Conservation (phyloP, 2,888 invertebrate species). For the Drosophila eohydei region DNA sequence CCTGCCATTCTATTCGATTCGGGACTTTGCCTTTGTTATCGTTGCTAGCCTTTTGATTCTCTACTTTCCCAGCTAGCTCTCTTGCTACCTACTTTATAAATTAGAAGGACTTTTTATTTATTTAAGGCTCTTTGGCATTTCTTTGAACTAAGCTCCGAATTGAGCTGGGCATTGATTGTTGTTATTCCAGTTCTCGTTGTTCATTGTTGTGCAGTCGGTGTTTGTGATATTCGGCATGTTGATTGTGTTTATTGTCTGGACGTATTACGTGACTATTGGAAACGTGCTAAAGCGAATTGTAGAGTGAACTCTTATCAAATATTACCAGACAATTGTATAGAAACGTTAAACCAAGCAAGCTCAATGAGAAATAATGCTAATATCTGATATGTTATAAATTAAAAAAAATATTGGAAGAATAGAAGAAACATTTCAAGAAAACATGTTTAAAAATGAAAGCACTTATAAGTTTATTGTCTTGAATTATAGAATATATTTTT, state of each 20-base stretch:
- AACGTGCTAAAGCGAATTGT: slow-evolving; percentile 24
- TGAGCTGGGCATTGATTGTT: slow-evolving; percentile 19
- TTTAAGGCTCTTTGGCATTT: slow-evolving; percentile 59
- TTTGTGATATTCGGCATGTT: slow-evolving; percentile 16
- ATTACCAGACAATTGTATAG: too few relatives aligned
- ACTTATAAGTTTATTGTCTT: neutral
- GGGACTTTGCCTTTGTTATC: slow-evolving; percentile 40
- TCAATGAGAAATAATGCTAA: neutral
- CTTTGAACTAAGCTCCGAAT: slow-evolving; percentile 45
- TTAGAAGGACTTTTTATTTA: slow-evolving; percentile 64
- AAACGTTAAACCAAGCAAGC: neutral
- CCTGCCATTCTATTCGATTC: slow-evolving; percentile 23
- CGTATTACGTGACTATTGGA: slow-evolving; percentile 53
- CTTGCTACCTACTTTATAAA: slow-evolving; percentile 50
- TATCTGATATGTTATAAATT: too few relatives aligned
- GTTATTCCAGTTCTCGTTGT: slow-evolving; percentile 23
- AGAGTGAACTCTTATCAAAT: slow-evolving; percentile 4
- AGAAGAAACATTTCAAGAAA: neutral
- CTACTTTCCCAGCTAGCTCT: slow-evolving; percentile 30
- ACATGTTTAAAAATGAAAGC: neutral
- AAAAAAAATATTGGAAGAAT: neutral
- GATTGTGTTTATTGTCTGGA: slow-evolving; percentile 36
- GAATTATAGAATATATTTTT: neutral
- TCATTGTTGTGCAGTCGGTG: slow-evolving; percentile 31
- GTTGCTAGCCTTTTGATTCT: slow-evolving; percentile 38